Evolutionary conservation across 2,797 vertebrate genomes (phyloP), one percentile per base, ranked within the genome.

Genomic region (Erethizon dorsatum): DNA sequence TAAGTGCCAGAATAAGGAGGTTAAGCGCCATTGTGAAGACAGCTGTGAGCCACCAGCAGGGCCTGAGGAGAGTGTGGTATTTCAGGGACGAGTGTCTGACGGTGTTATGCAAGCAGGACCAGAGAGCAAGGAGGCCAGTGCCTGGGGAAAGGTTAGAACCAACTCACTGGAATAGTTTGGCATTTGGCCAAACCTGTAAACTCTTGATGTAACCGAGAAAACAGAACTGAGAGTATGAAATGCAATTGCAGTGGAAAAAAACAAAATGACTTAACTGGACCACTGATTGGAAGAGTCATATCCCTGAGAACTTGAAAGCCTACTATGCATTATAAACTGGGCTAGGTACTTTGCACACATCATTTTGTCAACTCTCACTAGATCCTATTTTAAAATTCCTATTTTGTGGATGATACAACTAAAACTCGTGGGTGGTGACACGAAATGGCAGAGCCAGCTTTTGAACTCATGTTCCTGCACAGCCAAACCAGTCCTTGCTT

Each of bases 131-230:
- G 54, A 63, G 24, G 15, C 1, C 2, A 1, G 9, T 50, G n/a
- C n/a, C 71, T 52, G 33, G 45, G 63, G 71, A 75, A 59, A 67
- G 1, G 33, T 37, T 73, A n/a, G 50, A 79, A n/a, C 5, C 1
- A 6, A 50, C 24, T 77, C 1, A 0, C 41, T 41, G 52, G 56
- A 59, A 5, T 6, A 31, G 20, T 47, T 41, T 1, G 20, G 7
- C 2, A 4, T 67, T 82, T 33, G 73, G 56, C 47, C 57, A 47
- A 73, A n/a, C 28, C 63, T 73, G 28, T 1, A 86, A 37, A 59
- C 2, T 83, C 69, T 52, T 90, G 41, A 54, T 78, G 56, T 67
- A 73, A n/a, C n/a, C 83, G 84, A 80, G 78, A 91, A 83, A 54
- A 83, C n/a, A 47, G 37, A 88, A 75, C 69, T 2, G 45, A 37